phyloP scores from a whole-genome alignment of 2,888 invertebrate genomes.

The Noctua comes region DNA sequence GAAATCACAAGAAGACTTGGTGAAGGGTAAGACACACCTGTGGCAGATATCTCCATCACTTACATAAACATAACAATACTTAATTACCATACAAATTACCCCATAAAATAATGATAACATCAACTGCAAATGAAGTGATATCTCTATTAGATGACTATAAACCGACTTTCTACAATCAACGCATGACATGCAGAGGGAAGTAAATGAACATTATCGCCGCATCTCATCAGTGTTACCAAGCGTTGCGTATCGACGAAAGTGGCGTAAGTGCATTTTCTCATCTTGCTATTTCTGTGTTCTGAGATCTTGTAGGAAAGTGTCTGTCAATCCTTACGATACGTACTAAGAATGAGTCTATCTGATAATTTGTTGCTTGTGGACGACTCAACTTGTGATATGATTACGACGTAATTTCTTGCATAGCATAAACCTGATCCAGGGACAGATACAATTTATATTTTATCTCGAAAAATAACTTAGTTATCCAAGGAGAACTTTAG shows the following conservation, averaged over 20 bases:
- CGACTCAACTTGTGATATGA: not conserved
- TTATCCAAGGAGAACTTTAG: not conserved
- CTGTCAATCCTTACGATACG: not conserved
- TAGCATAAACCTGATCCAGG: not conserved
- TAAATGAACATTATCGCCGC: slow-evolving; percentile 65
- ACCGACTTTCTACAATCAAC: slow-evolving; percentile 62
- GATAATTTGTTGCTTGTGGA: not conserved
- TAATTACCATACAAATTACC: slow-evolving; percentile 46
- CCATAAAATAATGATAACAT: slow-evolving; percentile 39
- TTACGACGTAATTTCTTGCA: not conserved
- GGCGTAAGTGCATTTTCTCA: slow-evolving; percentile 69
- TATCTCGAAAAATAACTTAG: not conserved
- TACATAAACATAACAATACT: slow-evolving; percentile 30
- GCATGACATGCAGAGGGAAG: slow-evolving; percentile 63
- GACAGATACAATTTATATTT: not conserved
- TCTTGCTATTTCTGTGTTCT: slow-evolving; percentile 57
- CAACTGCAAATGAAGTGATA: slow-evolving; percentile 42
- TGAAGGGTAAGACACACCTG: not conserved
- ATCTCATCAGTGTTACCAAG: slow-evolving; percentile 75
- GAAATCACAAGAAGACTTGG: not conserved
- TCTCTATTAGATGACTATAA: slow-evolving; percentile 14
- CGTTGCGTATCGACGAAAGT: slow-evolving; percentile 77
- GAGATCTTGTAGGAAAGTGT: slow-evolving; percentile 28
- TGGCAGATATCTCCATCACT: not conserved
- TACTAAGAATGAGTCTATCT: not conserved